phyloP scores from a whole-genome alignment of 1,140 invertebrate species.

The Coboldia fuscipes region DNA sequence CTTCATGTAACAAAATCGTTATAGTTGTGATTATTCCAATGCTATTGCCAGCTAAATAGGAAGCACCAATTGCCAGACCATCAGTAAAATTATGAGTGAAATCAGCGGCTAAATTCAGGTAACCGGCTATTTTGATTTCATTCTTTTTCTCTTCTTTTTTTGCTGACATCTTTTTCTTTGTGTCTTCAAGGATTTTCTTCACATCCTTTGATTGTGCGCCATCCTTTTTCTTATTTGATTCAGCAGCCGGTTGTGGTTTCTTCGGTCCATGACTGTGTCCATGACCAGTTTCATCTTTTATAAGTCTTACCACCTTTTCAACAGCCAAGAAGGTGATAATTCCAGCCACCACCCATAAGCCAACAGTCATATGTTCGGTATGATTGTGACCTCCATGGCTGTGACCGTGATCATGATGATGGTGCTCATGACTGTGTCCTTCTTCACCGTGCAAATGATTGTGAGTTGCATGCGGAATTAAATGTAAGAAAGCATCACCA shows the following conservation, averaged over 20 bases:
- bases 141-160: conserved; percentile 19
- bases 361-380: conserved; percentile 52
- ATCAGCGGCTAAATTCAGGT: conserved; percentile 87
- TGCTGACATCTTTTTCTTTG: conserved; percentile 19
- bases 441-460: conserved; percentile 24
- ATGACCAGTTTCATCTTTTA: conserved; percentile 58
- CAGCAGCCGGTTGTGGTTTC: conserved; percentile 7
- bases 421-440: conserved; percentile 25
- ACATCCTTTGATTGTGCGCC: conserved; percentile 19
- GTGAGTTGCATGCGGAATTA: conserved; percentile 78
- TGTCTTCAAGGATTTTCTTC: conserved; percentile 5
- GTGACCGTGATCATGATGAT: conserved; percentile 20
- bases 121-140: conserved; percentile 58
- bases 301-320: conserved; percentile 77
- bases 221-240: conserved; percentile 8
- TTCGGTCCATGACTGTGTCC: conserved; percentile 23
- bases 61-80: conserved; percentile 83
- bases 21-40: conserved; percentile 80
- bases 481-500: conserved; percentile 89
- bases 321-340: conserved; percentile 78
- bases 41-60: conserved; percentile 71
- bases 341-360: conserved; percentile 70
- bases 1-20: conserved; percentile 80
- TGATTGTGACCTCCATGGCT: conserved; percentile 26
- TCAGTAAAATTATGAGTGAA: conserved; percentile 96